Evolutionary conservation across 2,888 invertebrate genomes (phyloP).

Genomic region (Meliscaeva auricollis): DNA sequence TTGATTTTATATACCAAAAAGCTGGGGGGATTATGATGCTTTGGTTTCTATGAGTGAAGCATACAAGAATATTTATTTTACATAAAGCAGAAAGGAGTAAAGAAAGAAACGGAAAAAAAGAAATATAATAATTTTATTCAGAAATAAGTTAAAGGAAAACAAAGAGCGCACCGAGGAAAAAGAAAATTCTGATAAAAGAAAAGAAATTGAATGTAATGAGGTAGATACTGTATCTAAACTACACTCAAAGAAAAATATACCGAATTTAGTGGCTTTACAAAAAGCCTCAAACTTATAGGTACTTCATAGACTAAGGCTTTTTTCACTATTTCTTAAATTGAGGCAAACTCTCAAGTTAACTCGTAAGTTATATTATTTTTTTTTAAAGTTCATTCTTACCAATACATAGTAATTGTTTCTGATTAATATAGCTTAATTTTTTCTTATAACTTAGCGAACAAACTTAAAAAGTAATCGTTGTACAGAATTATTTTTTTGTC

Average conservation of each 20-base stretch:
- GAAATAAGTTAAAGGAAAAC: constrained; percentile 26
- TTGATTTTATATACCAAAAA: not conserved
- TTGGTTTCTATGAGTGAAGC: constrained; percentile 14
- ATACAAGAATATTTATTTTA: constrained; percentile 39
- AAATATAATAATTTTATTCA: constrained; percentile 31
- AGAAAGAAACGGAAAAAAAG: not conserved
- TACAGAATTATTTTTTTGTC: no score
- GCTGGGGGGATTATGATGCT: not conserved
- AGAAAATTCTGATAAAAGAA: constrained; percentile 17
- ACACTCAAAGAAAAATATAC: constrained; percentile 3
- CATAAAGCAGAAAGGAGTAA: not conserved
- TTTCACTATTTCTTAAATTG: no score
- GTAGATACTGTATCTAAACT: not conserved
- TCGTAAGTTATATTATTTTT: no score
- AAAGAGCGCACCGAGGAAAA: constrained; percentile 10
- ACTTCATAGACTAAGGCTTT: no score
- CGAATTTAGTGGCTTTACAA: no score
- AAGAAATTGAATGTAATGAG: constrained; percentile 57
- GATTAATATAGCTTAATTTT: no score
- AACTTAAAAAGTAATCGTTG: no score
- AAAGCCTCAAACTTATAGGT: no score
- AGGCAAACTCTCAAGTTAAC: no score
- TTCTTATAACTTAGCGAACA: no score
- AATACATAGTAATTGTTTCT: no score
- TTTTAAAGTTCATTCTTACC: no score